Conservation (phyloP, 2,797 vertebrate species). For the Poeciliopsis gracilis region DNA sequence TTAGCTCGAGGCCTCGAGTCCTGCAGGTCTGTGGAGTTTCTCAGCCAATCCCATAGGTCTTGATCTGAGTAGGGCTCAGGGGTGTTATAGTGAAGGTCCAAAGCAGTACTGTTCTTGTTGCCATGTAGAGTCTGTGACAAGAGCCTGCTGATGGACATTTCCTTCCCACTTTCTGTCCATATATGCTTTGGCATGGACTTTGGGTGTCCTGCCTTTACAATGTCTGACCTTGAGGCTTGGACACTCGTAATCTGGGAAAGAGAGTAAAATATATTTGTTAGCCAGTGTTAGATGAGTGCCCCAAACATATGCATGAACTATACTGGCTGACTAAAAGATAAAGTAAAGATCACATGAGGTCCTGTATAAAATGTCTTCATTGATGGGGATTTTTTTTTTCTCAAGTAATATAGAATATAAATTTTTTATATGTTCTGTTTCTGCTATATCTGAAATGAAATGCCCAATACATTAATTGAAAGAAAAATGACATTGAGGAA, state of each 20-base stretch:
- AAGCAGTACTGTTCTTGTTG: conserved; percentile 93
- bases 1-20: conserved; percentile 93
- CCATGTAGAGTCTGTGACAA: conserved; percentile 97
- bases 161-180: conserved; percentile 98
- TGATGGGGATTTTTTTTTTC: not conserved
- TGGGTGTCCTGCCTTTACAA: conserved; percentile 91
- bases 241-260: conserved; percentile 86
- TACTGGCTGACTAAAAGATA: not conserved
- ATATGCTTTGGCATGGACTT: conserved; percentile 96
- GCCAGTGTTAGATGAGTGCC: conserved; percentile 1
- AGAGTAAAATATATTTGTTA: conserved; percentile 46
- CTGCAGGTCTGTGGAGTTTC: conserved; percentile 95
- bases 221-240: conserved; percentile 90
- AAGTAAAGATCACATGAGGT: not conserved
- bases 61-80: conserved; percentile 98
- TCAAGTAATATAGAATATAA: not conserved
- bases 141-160: conserved; percentile 96
- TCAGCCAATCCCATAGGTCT: conserved; percentile 99
- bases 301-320: not conserved
- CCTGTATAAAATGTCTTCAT: not conserved
- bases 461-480: not conserved
- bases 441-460: not conserved
- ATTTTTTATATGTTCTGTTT: not conserved
- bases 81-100: conserved; percentile 95
- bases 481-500: not conserved